Evolutionary conservation across 64 coral and sea anemone species (phyloP).

Genomic region (Anthopleura sola): DNA sequence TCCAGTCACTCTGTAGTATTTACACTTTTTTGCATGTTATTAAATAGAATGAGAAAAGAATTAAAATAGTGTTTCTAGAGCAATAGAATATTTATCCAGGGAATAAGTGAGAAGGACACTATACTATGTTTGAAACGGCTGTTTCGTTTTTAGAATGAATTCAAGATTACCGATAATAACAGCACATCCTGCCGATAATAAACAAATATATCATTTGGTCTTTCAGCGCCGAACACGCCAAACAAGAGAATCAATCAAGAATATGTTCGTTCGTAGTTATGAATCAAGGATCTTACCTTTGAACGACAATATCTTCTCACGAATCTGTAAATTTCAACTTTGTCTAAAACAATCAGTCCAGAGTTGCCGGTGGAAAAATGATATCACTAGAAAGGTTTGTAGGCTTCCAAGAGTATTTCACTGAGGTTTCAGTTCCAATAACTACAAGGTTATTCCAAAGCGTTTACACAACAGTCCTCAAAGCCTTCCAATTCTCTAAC

Average conservation of each 20-base stretch:
- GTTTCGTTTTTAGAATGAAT: not conserved
- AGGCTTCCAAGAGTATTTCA: too few species aligned
- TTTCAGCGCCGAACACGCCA: not conserved
- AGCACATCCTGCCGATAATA: not conserved
- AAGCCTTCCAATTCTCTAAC: not conserved
- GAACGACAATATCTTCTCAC: not conserved
- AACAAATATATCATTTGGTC: not conserved
- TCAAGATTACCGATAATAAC: not conserved
- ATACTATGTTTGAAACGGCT: not conserved
- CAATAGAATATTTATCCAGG: not conserved
- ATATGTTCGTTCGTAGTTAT: not conserved
- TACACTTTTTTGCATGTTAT: not conserved
- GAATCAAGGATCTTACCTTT: not conserved
- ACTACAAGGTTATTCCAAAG: not conserved
- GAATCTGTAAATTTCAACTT: not conserved
- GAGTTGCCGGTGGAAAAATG: not conserved
- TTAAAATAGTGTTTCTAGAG: not conserved
- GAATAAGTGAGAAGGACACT: not conserved
- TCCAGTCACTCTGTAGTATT: not conserved
- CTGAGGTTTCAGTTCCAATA: not conserved
- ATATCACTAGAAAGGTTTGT: not conserved
- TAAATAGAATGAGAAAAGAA: not conserved
- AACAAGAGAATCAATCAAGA: not conserved
- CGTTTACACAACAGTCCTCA: not conserved
- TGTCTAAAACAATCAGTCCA: not conserved